These are phyloP conservation scores for Melanostigma gelatinosum DNA, from an alignment of 2,113 vertebrate species.

Conservation along the genomic window DNA sequence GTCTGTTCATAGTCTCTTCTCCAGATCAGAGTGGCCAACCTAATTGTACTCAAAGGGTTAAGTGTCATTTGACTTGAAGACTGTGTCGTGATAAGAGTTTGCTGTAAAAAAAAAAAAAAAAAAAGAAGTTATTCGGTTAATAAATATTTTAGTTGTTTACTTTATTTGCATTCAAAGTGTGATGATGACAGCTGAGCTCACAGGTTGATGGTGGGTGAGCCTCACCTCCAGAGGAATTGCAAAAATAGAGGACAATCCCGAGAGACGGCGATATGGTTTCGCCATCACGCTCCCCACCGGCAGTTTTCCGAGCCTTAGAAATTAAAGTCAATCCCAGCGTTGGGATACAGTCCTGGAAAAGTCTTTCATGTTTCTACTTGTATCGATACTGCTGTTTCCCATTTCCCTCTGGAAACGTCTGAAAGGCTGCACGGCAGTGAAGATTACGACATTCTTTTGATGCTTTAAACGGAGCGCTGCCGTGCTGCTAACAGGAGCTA, in stretches of 20 bases:
- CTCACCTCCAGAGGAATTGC: not conserved
- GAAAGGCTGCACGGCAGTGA: constrained; percentile 31
- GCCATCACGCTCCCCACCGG: not conserved
- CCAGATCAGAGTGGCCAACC: constrained; percentile 48
- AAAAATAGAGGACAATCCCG: not conserved
- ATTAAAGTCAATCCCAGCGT: constrained; percentile 17
- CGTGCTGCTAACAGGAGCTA: constrained; percentile 26
- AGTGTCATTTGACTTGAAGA: constrained; percentile 79
- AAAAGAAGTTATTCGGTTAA: constrained; percentile 73
- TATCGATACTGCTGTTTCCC: constrained; percentile 40
- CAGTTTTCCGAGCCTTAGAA: not conserved
- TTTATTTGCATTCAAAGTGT: constrained; percentile 57
- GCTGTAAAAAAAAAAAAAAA: constrained; percentile 67
- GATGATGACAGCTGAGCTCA: not conserved
- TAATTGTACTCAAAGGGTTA: constrained; percentile 77
- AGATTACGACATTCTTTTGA: constrained; percentile 52
- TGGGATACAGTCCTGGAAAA: constrained; percentile 19
- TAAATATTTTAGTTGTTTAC: constrained; percentile 83
- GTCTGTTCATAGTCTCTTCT: constrained; percentile 51
- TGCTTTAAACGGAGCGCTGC: constrained; percentile 38
- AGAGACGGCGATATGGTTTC: not conserved
- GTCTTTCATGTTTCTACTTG: constrained; percentile 60
- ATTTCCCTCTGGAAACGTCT: constrained; percentile 44
- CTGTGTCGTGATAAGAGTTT: constrained; percentile 80
- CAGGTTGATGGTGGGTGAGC: not conserved